These are phyloP conservation scores for Meghimatium bilineatum DNA, from an alignment of 2,888 invertebrate species.

Conservation along the genomic window DNA sequence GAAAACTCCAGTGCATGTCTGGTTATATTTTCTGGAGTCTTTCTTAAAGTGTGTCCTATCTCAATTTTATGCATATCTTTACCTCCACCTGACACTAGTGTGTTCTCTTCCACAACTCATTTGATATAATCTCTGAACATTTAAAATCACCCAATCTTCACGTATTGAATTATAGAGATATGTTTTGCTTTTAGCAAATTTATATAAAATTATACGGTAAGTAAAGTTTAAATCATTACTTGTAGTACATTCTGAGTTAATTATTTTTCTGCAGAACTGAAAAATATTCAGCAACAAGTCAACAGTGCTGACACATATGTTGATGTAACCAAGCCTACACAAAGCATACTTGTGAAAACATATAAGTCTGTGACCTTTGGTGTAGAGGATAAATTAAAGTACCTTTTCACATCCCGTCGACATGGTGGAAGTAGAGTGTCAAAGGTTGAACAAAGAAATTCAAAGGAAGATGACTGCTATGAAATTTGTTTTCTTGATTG, in stretches of 20 bases:
- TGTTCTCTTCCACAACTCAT: too few relatives aligned
- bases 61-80: too few relatives aligned
- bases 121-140: too few relatives aligned
- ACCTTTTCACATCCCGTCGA: background rate
- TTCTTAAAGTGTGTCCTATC: too few relatives aligned
- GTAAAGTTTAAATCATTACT: background rate
- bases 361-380: background rate
- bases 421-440: background rate
- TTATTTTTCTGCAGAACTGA: constrained; percentile 16
- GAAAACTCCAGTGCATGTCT: too few relatives aligned
- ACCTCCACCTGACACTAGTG: too few relatives aligned
- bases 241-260: background rate
- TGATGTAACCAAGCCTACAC: background rate
- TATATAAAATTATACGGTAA: background rate
- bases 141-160: too few relatives aligned
- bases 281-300: background rate
- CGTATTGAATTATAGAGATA: too few relatives aligned
- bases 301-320: background rate
- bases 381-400: constrained; percentile 11
- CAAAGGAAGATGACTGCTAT: constrained; percentile 7
- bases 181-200: too few relatives aligned
- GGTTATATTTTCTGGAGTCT: too few relatives aligned
- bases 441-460: background rate
- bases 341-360: constrained; percentile 22
- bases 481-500: background rate